phyloP scores from a whole-genome alignment of 2,113 vertebrate species.

The Plestiodon gilberti region DNA sequence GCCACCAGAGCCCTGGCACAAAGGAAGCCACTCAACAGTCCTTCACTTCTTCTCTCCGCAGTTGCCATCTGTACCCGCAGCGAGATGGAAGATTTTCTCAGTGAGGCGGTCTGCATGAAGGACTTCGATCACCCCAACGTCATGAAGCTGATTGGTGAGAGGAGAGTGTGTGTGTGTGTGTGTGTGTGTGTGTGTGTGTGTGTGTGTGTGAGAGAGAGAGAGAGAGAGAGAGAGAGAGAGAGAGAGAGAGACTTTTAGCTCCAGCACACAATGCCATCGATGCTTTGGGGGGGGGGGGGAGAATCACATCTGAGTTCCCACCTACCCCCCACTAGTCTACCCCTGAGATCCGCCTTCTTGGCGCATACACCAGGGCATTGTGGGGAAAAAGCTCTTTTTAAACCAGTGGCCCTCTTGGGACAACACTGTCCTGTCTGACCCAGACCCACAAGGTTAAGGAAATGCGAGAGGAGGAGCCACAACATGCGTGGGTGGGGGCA shows the following conservation, averaged over 20 bases:
- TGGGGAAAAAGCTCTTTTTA: background rate
- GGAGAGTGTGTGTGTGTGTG: too few species aligned
- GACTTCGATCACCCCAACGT: constrained; percentile 94
- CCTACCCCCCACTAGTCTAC: background rate
- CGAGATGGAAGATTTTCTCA: constrained; percentile 93
- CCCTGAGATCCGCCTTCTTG: background rate
- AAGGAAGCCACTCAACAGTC: background rate
- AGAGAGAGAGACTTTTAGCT: too few species aligned
- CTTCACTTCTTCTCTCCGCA: constrained; percentile 21
- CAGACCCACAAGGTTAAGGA: too few species aligned
- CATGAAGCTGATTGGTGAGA: constrained; percentile 90
- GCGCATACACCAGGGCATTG: background rate
- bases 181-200: too few species aligned
- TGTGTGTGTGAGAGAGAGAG: too few species aligned
- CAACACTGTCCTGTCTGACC: too few species aligned
- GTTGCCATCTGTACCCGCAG: constrained; percentile 91
- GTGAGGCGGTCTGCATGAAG: constrained; percentile 93
- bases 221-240: too few species aligned
- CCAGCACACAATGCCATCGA: too few species aligned
- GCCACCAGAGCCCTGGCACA: background rate
- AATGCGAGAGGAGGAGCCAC: too few species aligned
- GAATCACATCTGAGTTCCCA: background rate
- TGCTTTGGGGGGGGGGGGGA: background rate
- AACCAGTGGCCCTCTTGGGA: too few species aligned
- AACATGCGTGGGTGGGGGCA: too few species aligned